These are phyloP conservation scores for Hormiphora californensis DNA, from an alignment of 37 sponge, comb jelly and placozoan genomes.

Conservation along the genomic window DNA sequence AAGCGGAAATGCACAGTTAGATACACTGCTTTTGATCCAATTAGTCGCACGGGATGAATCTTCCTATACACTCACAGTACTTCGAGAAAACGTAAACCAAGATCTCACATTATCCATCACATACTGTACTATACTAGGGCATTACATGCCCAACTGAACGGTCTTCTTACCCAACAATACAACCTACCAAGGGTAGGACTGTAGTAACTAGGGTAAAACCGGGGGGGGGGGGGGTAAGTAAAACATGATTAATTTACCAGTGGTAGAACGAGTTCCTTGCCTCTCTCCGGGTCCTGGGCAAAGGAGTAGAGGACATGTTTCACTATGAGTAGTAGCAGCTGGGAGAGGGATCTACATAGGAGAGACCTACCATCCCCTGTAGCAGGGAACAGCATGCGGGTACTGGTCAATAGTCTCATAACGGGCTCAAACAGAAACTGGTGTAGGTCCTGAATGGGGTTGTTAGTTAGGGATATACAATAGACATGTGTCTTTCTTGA, in stretches of 20 bases:
- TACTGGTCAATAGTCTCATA: slow-evolving; percentile 30
- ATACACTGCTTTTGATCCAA: no score
- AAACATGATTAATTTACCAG: no score
- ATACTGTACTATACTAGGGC: no score
- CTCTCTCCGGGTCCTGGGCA: slow-evolving; percentile 22
- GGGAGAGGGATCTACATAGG: slow-evolving; percentile 11
- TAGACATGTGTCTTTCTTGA: not conserved
- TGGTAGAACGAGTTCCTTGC: slow-evolving; percentile 8
- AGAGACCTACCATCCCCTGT: not conserved
- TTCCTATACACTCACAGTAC: no score
- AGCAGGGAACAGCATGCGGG: slow-evolving; percentile 14
- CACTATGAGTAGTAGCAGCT: slow-evolving; percentile 9
- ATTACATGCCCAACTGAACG: no score
- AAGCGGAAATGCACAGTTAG: no score
- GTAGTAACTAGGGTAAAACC: not conserved
- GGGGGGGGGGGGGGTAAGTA: no score
- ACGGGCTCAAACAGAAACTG: slow-evolving; percentile 33
- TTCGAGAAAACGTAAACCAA: no score
- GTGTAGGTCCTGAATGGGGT: not conserved
- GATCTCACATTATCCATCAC: no score
- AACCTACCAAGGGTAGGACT: no score
- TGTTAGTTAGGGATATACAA: not conserved
- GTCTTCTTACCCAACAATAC: no score
- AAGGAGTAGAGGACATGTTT: slow-evolving; percentile 40
- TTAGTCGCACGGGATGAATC: no score